Base-by-base conservation (phyloP, 2,113 vertebrate genomes). In the Aegypius monachus region DNA sequence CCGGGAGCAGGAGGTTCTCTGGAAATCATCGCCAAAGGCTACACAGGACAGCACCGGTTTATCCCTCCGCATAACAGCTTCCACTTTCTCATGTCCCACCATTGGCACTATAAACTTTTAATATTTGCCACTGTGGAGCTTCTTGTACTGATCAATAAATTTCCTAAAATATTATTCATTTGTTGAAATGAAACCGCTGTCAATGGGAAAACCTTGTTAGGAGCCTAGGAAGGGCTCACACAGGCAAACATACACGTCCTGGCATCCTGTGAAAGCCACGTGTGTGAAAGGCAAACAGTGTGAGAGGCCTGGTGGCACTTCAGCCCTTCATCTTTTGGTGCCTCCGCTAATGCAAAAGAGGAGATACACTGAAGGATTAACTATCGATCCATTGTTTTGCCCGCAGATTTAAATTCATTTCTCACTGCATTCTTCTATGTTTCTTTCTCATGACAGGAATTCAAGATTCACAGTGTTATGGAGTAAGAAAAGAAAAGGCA, bases 81-180 rank as follows among this genome's bases (percentile, higher is more conserved):
- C 63, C 13, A 13, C 65, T 53, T 80, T 53, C 53, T 48, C 29
- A 40, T 40, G 20, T 47, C 22, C 27, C 52, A 31, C 10, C 19
- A 34, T 12, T 20, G 3, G 38, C 43, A 53, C 50, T 31, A 45
- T 12, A 36, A 66, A 86, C 36, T 53, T 89, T 9, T 36, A 78
- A 26, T 70, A 59, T 40, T 89, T 89, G 43, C 66, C n/a, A 34
- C 6, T 4, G 7, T 36, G 15, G 32, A 90, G 21, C n/a, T 61
- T 45, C 43, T 74, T 40, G 81, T 66, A 36, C 1, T 2, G 0
- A 68, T 50, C 0, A 0, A 63, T 53, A n/a, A 1, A 38, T 73
- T 79, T 73, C 68, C 43, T 59, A 22, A 73, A 81, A 38, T 21
- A 23, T 34, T 68, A 38, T 77, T 68, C 1, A 32, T 92, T 53